Base-by-base conservation (phyloP, 2,888 invertebrate species). In the Blomia tropicalis region DNA sequence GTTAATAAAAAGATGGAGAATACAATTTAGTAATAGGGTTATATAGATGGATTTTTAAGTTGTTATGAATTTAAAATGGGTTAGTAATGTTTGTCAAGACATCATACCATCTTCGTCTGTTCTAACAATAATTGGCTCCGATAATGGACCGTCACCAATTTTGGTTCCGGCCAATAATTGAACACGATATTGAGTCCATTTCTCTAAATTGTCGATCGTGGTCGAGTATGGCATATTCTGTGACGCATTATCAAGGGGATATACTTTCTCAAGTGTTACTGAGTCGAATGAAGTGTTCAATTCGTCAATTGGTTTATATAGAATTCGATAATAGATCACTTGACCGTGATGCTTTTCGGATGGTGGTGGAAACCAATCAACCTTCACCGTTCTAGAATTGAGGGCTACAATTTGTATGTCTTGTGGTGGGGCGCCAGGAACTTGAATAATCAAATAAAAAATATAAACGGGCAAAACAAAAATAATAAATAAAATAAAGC, bases 91-190 rank as follows among this genome's bases (percentile, higher is more conserved):
- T 4, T 47, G 31, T 11, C 14, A 30, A 29, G 59, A 29, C 41
- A 7, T 41, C 92, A 84, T 92, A 96, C 96, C 95, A 83, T 92
- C 93, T 85, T 95, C 95, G 75, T 88, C 87, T 69, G 95, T 95
- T 79, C 85, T 85, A 71, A 91, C 85, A 72, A 83, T 82, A 79
- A 92, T 84, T 67, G 90, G 89, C 77, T 84, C 85, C 70, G 91
- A 91, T 71, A 84, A 82, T 67, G 87, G 95, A 67, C 96, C 95
- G 77, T 92, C 91, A 73, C 96, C 96, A 70, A 93, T 89, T 72
- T 84, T 84, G 71, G 95, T 96, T 72, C 91, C 91, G 68, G 95
- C 95, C 70, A 90, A 80, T 72, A 95, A 87, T 90, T 91, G 91
- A 72, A 96, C 84, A 75, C 89, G 84, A 80, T 96, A 96, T 76